Percentiles rank a stretch among this genome's conserved stretches.
phyloP scores from a whole-genome alignment of 2,113 vertebrate species.

The Lophochroa leadbeateri region DNA sequence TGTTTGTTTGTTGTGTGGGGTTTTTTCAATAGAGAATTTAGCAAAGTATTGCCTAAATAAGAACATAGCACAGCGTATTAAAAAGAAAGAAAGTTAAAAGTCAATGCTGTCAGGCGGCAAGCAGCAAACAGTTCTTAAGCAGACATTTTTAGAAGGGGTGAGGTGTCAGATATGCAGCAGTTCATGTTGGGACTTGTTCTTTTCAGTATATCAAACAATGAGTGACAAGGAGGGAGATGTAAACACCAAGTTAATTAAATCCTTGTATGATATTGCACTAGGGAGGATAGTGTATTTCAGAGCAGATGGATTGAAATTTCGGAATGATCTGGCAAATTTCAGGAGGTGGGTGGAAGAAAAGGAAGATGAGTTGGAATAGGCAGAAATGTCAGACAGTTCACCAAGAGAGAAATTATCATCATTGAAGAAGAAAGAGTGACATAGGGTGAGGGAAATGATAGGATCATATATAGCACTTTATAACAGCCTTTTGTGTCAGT shows the following conservation, averaged over 20 bases:
- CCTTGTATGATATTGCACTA: background rate
- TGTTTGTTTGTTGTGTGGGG: background rate
- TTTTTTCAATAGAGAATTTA: background rate
- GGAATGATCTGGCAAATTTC: constrained; percentile 2
- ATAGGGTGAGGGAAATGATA: background rate
- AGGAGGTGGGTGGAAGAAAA: background rate
- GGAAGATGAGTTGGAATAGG: background rate
- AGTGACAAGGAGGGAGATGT: background rate
- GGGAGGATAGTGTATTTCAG: background rate
- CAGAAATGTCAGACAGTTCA: background rate
- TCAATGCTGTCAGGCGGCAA: background rate
- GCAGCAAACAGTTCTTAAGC: background rate
- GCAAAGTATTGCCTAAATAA: background rate
- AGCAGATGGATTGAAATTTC: background rate
- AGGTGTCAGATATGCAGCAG: background rate
- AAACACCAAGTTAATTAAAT: constrained; percentile 40
- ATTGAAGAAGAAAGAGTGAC: background rate
- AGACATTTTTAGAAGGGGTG: background rate
- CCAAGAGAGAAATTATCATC: background rate
- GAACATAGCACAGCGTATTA: background rate
- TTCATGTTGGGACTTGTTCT: background rate
- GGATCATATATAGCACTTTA: background rate
- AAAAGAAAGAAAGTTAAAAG: background rate
- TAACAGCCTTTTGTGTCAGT: background rate
- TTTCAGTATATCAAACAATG: background rate